phyloP scores from a whole-genome alignment of 2,797 vertebrate genomes.

The Semaprochilodus insignis region DNA sequence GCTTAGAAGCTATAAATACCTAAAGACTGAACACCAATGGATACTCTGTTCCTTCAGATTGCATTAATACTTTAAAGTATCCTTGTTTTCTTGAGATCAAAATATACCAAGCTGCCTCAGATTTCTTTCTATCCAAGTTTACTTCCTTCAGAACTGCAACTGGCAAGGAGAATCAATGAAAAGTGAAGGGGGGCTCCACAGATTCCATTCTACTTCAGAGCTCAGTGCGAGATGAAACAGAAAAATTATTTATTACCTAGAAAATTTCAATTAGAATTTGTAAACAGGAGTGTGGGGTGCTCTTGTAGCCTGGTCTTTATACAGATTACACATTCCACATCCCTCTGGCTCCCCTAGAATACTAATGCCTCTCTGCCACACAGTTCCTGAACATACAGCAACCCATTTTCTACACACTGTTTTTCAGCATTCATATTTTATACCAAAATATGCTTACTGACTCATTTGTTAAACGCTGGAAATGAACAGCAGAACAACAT shows the following conservation, averaged over 20 bases:
- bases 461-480: background rate
- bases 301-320: slow-evolving; percentile 7
- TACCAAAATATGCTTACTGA: background rate
- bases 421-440: slow-evolving; percentile 2
- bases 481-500: background rate
- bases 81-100: slow-evolving; percentile 4
- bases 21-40: background rate
- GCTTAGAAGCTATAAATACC: background rate
- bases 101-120: background rate
- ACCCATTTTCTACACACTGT: background rate
- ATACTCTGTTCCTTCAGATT: background rate
- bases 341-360: background rate
- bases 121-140: background rate
- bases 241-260: slow-evolving; percentile 27
- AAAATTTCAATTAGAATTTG: slow-evolving; percentile 38
- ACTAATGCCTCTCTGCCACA: slow-evolving; percentile 14
- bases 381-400: background rate
- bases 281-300: slow-evolving; percentile 20
- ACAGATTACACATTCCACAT: slow-evolving; percentile 21
- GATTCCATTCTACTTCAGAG: slow-evolving; percentile 23
- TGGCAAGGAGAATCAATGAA: slow-evolving; percentile 22
- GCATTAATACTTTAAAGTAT: background rate
- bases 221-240: background rate
- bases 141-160: slow-evolving; percentile 29
- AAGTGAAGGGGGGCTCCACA: background rate